Percentiles rank a stretch among this genome's conserved stretches.
phyloP scores from a whole-genome alignment of 2,888 invertebrate genomes.

The Acleris holmiana region DNA sequence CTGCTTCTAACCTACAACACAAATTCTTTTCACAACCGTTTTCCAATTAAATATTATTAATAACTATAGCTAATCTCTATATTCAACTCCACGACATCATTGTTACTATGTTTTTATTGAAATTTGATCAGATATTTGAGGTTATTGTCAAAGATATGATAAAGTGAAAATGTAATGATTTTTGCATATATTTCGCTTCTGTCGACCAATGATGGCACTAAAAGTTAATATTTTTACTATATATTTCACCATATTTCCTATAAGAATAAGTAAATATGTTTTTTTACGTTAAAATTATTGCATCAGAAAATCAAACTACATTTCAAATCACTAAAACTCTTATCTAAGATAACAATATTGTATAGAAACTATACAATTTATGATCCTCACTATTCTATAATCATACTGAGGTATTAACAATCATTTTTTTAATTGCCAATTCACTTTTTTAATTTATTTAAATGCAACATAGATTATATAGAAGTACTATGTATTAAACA shows the following conservation, averaged over 20 bases:
- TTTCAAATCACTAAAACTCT: neutral
- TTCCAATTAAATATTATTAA: neutral
- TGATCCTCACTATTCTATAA: too few species aligned
- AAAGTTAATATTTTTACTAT: neutral
- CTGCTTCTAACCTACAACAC: slow-evolving; percentile 53
- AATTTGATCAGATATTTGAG: neutral
- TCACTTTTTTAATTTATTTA: too few species aligned
- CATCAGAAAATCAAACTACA: slow-evolving; percentile 19
- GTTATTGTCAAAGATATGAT: neutral
- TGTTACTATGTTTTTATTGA: neutral
- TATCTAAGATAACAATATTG: neutral
- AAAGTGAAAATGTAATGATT: neutral
- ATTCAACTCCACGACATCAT: neutral
- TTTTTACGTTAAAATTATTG: slow-evolving; percentile 1
- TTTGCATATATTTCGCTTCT: neutral
- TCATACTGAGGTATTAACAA: too few species aligned
- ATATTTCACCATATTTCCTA: neutral
- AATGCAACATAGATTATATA: too few species aligned
- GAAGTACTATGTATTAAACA: too few species aligned
- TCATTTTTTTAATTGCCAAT: too few species aligned
- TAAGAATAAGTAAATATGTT: neutral
- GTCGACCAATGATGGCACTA: neutral
- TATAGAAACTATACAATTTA: too few species aligned
- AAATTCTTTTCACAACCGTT: slow-evolving; percentile 21
- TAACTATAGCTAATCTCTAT: neutral